Conservation (phyloP, 2,888 invertebrate genomes). For the Diachrysia chrysitis region DNA sequence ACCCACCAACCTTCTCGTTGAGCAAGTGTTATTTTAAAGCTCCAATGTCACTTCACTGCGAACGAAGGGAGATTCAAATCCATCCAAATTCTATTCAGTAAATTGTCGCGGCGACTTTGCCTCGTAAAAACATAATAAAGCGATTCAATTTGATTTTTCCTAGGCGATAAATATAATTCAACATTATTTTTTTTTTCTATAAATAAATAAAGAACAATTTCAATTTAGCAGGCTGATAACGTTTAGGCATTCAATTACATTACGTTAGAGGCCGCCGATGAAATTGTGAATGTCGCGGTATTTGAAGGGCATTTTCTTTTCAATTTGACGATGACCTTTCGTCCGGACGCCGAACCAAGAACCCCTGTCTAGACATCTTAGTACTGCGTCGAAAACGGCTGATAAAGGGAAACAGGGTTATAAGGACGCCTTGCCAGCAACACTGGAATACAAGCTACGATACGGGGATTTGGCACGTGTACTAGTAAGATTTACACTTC, state of each 20-base stretch:
- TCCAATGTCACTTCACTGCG: conserved; percentile 16
- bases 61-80: conserved; percentile 17
- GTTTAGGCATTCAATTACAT: conserved; percentile 66
- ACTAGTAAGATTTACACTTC: conserved; percentile 39
- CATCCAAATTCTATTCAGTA: conserved; percentile 13
- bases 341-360: conserved; percentile 79
- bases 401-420: conserved; percentile 66
- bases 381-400: conserved; percentile 62
- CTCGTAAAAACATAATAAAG: conserved; percentile 24
- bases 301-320: conserved; percentile 78
- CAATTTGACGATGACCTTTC: conserved; percentile 83
- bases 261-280: conserved; percentile 53
- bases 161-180: conserved; percentile 26
- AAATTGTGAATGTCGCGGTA: conserved; percentile 60
- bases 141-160: conserved; percentile 34
- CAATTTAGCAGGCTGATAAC: conserved; percentile 47
- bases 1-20: conserved; percentile 17
- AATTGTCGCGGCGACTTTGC: conserved; percentile 3
- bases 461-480: conserved; percentile 49
- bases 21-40: conserved; percentile 37
- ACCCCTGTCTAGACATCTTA: conserved; percentile 81
- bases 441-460: conserved; percentile 41
- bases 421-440: conserved; percentile 47
- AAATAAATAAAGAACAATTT: conserved; percentile 36
- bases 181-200: conserved; percentile 12